Evolutionary conservation across 2,888 invertebrate genomes (phyloP), one percentile per base, ranked within the genome.

Genomic region (Heliconius aoede): DNA sequence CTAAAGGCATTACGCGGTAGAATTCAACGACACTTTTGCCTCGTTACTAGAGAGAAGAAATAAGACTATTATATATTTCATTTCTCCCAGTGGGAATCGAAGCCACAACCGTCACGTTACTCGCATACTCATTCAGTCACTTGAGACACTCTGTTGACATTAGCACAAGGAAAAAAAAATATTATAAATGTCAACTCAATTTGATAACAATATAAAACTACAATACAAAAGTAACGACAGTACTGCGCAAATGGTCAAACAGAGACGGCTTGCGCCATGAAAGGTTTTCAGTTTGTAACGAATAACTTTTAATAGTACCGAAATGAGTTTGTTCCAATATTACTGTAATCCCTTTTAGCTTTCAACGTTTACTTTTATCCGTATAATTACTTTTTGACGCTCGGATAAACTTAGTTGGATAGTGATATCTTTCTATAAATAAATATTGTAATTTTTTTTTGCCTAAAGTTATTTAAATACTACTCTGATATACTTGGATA

Each of bases 231-330:
- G 30, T 69, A 55, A 55, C 30, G 51, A 51, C 30, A 30, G 55
- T 15, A 32, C 55, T 8, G 36, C 18, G 30, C 69, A 24, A 69
- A 32, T 55, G 30, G 69, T 30, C 55, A 69, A 69, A 69, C 51
- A 69, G 55, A 69, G 30, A 69, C 51, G 68, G 30, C 68, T 30
- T 51, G 30, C 32, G 55, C 69, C 21, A 24, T n/a, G 30, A 55
- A 69, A 69, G 55, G 69, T 32, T 55, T 69, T 69, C 30, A 69
- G 51, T 69, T 55, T n/a, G 69, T 55, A 55, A n/a, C 69, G 69
- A 55, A 69, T 69, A 69, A 69, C 69, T 69, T 69, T 69, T 69
- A 69, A 69, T 69, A 69, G 69, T 69, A 51, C 55, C 24, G 55
- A n/a, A 55, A 69, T 69, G 69, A 69, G 69, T 69, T 69, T 30